Evolutionary conservation across 1,140 invertebrate genomes (phyloP).

Genomic region (Leptopilina boulardi): DNA sequence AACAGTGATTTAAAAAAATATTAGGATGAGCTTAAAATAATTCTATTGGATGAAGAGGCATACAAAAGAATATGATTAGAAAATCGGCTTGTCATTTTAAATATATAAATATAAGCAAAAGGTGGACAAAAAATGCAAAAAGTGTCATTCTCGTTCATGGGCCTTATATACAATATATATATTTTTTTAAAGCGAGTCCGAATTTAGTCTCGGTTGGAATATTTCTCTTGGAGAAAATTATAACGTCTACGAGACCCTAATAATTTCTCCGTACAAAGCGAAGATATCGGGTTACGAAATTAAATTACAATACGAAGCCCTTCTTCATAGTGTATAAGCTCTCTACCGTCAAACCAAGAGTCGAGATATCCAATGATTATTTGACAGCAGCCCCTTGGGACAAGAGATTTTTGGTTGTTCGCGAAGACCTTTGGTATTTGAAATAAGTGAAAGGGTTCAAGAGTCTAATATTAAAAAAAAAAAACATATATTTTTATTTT

Average conservation of each 20-base stretch:
- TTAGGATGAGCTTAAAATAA: neutral
- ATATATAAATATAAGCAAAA: neutral
- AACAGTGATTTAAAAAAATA: too few species aligned
- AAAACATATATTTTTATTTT: neutral
- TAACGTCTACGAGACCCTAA: constrained; percentile 44
- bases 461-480: neutral
- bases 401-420: constrained; percentile 37
- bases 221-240: constrained; percentile 45
- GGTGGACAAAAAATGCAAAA: constrained; percentile 5
- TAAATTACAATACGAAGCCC: constrained; percentile 68
- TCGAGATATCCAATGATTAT: constrained; percentile 60
- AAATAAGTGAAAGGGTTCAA: constrained; percentile 49
- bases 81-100: neutral
- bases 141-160: neutral
- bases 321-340: constrained; percentile 39
- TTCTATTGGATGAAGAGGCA: neutral
- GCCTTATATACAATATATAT: too few species aligned
- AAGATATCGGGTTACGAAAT: constrained; percentile 67
- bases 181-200: constrained; percentile 1
- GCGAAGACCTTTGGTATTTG: constrained; percentile 38
- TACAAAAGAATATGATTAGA: constrained; percentile 12
- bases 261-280: constrained; percentile 52
- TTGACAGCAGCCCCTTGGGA: constrained; percentile 59
- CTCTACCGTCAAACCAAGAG: constrained; percentile 41
- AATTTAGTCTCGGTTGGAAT: constrained; percentile 16